phyloP scores from a whole-genome alignment of 2,797 vertebrate species.

The Gallinago stenura region DNA sequence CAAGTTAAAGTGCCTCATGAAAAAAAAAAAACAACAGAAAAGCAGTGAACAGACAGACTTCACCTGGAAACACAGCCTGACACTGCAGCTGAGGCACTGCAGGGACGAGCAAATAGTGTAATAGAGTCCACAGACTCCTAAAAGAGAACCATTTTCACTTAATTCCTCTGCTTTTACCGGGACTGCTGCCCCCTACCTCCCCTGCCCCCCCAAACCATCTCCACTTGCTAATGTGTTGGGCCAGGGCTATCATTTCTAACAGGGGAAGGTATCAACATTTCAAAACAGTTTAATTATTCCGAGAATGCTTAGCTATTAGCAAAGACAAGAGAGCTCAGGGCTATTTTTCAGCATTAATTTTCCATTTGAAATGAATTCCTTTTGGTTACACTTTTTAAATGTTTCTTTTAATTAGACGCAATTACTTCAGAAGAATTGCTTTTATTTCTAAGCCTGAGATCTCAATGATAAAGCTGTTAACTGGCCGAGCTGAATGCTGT shows the following conservation, averaged over 20 bases:
- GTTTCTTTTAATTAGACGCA: conserved; percentile 91
- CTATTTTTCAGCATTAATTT: conserved; percentile 91
- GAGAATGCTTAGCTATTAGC: conserved; percentile 85
- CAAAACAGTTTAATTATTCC: conserved; percentile 86
- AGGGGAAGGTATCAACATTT: conserved; percentile 79
- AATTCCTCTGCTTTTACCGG: background rate
- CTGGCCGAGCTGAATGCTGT: conserved; percentile 84
- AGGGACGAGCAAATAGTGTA: background rate
- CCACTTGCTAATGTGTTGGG: background rate
- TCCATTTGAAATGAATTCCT: conserved; percentile 90
- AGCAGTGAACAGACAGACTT: background rate
- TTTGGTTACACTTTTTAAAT: conserved; percentile 92
- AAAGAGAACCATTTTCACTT: background rate
- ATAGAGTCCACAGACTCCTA: fast-evolving
- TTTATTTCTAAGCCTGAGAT: conserved; percentile 90
- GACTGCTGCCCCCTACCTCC: background rate
- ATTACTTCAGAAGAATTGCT: conserved; percentile 91
- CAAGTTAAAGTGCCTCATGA: background rate
- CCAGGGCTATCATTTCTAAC: conserved; percentile 52
- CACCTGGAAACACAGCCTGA: background rate
- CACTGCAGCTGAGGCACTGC: background rate
- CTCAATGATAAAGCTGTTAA: conserved; percentile 89
- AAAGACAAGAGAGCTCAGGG: conserved; percentile 85
- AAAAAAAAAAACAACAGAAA: background rate
- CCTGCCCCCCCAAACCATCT: background rate